Base-by-base conservation (phyloP, 2,797 vertebrate species). In the Acanthopagrus latus region DNA sequence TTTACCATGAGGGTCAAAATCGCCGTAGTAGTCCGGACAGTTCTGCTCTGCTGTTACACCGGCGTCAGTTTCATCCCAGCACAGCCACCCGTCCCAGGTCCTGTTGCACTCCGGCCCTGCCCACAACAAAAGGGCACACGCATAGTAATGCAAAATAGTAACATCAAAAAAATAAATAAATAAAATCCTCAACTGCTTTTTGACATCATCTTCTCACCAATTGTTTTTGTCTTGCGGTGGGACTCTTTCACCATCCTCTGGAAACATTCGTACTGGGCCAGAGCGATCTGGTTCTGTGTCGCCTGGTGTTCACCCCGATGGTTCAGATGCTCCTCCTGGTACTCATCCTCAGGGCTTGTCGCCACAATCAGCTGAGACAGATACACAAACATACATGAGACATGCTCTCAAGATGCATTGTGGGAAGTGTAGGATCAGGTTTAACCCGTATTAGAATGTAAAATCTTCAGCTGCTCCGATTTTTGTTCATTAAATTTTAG, bases 21-120 rank as follows among this genome's bases (percentile, higher is more conserved):
- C 95, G 1, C 93, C 80, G 44, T 87, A 99, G 85, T 99, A 99
- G 80, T 97, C 97, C 1, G 98, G 98, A 75, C 98, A 99, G 64
- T 90, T 94, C 85, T 99, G 98, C 77, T 96, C 95, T 0, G 95
- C 94, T 0, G 95, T 95, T 0, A 93, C 74, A 27, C 97, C 98
- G 0, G 95, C 96, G 4, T 96, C 91, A 0, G 95, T 94, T 18
- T 97, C 95, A 0, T 95, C 96, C 98, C 98, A 99, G 84, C 98
- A 99, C 64, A 99, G 80, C 98, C 98, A 99, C 0, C 97, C 98
- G 12, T 99, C 98, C 98, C 98, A 99, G 0, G 97, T 99, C 4
- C 93, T 94, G 87, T 97, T 98, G 90, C 98, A 99, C 86, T 92
- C 84, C 1, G 88, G 82, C 64, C 93, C 91, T 83, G 74, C 74